Evolutionary conservation across 2,113 vertebrate genomes (phyloP), one percentile per base, ranked within the genome.

Genomic region (Tetrax tetrax): DNA sequence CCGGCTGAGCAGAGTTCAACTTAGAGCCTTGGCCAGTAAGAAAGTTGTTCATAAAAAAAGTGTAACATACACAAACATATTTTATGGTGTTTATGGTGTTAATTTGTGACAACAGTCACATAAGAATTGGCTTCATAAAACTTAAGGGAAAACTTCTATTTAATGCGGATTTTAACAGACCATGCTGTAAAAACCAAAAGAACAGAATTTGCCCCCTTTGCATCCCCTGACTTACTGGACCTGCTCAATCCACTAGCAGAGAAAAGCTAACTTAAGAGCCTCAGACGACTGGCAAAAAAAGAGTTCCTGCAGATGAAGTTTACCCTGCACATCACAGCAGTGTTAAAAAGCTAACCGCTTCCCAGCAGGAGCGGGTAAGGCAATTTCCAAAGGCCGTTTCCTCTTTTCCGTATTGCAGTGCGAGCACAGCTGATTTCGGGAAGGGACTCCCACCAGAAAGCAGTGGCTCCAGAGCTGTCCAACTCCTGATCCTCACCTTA

Each of bases 341-440:
- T 28, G 19, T 41, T 43, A 64, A 70, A 78, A 83, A 64, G 24
- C 16, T 69, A 54, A 54, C 47, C 12, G 37, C n/a, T 87, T 75
- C 66, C 48, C 59, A 78, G 71, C 65, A 77, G 71, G 33, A 64
- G 37, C 5, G 74, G 9, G 18, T 19, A 54, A 69, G n/a, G 65
- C 57, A 76, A 2, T 50, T 85, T 68, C 29, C 60, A 64, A 45
- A 69, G 41, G 24, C n/a, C 69, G 59, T 8, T 50, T 66, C n/a
- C 51, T 72, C 66, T 24, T 43, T 89, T 33, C 23, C 35, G 27
- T 4, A 6, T 0, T 43, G 45, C n/a, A 70, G 8, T 2, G 4
- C 10, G 22, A 89, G 21, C 17, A 29, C 0, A 4, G 81, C 16
- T 3, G 0, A 0, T 0, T 25, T 48, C 2, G 2, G 27, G 9